Evolutionary conservation across 2,888 invertebrate genomes (phyloP).

Genomic region (Hyppa rectilinea): DNA sequence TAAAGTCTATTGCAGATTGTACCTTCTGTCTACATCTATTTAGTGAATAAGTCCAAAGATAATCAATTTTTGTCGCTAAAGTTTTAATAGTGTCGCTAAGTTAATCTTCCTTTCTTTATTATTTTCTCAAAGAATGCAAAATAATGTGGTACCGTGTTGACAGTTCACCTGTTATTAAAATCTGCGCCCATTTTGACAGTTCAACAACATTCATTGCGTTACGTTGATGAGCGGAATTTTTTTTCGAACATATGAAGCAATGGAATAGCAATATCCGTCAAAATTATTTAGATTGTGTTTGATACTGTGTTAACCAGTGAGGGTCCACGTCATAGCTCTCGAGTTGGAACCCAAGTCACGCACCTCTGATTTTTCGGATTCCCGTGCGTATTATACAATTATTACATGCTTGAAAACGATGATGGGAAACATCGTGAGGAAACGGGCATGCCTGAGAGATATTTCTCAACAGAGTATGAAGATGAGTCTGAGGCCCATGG

Average conservation of each 20-base stretch:
- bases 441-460: too few relatives aligned
- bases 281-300: background rate
- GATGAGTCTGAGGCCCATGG: too few relatives aligned
- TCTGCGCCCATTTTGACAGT: too few relatives aligned
- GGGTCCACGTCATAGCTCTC: too few relatives aligned
- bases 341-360: too few relatives aligned
- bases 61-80: slow-evolving; percentile 63
- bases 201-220: too few relatives aligned
- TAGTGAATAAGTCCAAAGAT: slow-evolving; percentile 37
- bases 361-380: too few relatives aligned
- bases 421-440: too few relatives aligned
- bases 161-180: slow-evolving; percentile 25
- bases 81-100: slow-evolving; percentile 64
- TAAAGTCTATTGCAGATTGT: background rate
- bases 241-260: background rate
- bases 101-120: slow-evolving; percentile 50
- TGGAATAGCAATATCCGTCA: background rate
- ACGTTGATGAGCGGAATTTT: background rate
- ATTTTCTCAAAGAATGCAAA: slow-evolving; percentile 38
- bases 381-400: too few relatives aligned
- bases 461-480: too few relatives aligned
- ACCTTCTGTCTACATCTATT: background rate
- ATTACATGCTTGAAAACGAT: too few relatives aligned
- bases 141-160: slow-evolving; percentile 19
- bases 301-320: background rate